Percentiles rank a stretch among this genome's conserved stretches.
Evolutionary conservation across 2,113 vertebrate species (phyloP).

Genomic region (Xiphorhynchus elegans): DNA sequence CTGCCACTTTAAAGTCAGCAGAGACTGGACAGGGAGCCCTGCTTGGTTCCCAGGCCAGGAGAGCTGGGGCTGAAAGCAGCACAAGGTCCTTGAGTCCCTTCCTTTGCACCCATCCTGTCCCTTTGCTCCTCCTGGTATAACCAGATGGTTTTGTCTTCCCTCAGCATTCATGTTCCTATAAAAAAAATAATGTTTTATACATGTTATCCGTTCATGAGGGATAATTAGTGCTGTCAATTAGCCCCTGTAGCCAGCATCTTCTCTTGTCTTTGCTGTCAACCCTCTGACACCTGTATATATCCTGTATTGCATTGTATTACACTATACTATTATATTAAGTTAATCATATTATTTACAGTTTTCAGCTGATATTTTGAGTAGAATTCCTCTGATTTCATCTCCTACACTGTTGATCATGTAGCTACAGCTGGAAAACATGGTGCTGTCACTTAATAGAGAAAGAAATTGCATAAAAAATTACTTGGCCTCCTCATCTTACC

Average conservation of each 20-base stretch:
- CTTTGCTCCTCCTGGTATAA: rapidly evolving
- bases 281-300: background rate
- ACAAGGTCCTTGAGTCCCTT: background rate
- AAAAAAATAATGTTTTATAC: background rate
- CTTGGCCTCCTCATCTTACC: background rate
- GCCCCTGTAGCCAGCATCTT: background rate
- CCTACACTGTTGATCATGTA: background rate
- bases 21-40: background rate
- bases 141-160: background rate
- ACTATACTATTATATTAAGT: too few species aligned
- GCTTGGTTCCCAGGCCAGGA: rapidly evolving
- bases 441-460: background rate
- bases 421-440: background rate
- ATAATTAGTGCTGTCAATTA: background rate
- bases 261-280: background rate
- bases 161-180: background rate
- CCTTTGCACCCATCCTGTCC: background rate
- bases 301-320: background rate
- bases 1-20: background rate
- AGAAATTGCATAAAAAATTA: background rate
- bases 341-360: background rate
- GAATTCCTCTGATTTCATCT: background rate
- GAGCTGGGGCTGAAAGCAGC: background rate
- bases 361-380: background rate
- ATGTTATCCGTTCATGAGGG: background rate